A percentile compares a stretch with the other conserved stretches of the same genome.
Evolutionary conservation across 2,113 vertebrate genomes (phyloP).

Genomic region (Alligator sinensis): DNA sequence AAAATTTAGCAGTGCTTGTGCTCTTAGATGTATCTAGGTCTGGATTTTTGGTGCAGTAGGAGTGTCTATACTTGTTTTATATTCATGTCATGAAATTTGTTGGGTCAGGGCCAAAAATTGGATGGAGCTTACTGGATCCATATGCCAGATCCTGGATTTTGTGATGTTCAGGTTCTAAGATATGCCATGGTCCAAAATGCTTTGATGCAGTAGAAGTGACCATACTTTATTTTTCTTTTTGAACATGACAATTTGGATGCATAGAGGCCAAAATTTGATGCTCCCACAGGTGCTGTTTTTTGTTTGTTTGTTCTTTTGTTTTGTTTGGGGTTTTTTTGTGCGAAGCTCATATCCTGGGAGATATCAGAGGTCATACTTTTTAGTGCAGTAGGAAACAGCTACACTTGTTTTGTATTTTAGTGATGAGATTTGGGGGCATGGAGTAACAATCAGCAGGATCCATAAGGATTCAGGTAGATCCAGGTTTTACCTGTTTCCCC

Average conservation of each 20-base stretch:
- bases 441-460: not conserved
- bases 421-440: not conserved
- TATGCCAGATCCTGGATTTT: not conserved
- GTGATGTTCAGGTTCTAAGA: not conserved
- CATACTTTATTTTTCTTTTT: not conserved
- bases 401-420: not conserved
- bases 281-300: not conserved
- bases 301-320: not conserved
- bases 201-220: not conserved
- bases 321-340: not conserved
- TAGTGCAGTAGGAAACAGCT: conserved; percentile 24
- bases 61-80: not conserved
- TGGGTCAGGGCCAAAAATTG: not conserved
- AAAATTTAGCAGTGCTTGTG: rapidly evolving
- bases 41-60: not conserved
- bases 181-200: not conserved
- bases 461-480: conserved; percentile 38
- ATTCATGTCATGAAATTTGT: rapidly evolving
- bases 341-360: not conserved
- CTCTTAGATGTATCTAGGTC: rapidly evolving
- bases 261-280: not conserved
- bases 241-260: not conserved
- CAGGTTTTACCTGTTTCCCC: conserved; percentile 55
- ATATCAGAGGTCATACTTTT: not conserved
- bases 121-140: not conserved